phyloP scores from a whole-genome alignment of 23 tunicate species.

The Botrylloides violaceus region DNA sequence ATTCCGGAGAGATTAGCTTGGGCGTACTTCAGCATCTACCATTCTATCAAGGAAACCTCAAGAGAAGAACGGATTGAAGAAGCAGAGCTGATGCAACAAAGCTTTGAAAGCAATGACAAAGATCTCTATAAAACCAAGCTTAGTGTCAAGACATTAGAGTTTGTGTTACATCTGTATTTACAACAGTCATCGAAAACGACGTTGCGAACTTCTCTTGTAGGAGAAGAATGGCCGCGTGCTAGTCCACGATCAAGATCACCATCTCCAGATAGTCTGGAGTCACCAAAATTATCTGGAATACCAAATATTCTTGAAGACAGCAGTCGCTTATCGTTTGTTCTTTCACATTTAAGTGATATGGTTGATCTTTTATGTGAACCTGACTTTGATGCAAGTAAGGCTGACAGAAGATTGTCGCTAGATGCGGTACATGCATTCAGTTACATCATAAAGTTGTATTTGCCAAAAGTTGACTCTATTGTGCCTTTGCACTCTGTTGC shows the following conservation, averaged over 20 bases:
- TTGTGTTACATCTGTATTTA: constrained; percentile 72
- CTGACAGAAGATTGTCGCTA: constrained; percentile 1
- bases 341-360: constrained; percentile 39
- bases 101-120: constrained; percentile 25
- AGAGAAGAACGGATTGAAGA: constrained; percentile 49
- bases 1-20: constrained; percentile 70
- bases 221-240: constrained; percentile 92
- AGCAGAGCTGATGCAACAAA: constrained; percentile 64
- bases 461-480: constrained; percentile 1
- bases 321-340: constrained; percentile 46
- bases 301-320: constrained; percentile 42
- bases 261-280: constrained; percentile 1
- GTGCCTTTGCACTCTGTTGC: constrained; percentile 19
- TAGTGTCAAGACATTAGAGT: constrained; percentile 65
- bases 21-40: constrained; percentile 68
- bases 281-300: not conserved
- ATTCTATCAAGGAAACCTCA: constrained; percentile 29
- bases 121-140: constrained; percentile 35
- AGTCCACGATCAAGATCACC: constrained; percentile 48
- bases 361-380: constrained; percentile 40
- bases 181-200: constrained; percentile 78
- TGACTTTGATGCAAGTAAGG: not conserved
- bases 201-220: constrained; percentile 57
- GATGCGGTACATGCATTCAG: constrained; percentile 3
- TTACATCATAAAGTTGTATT: constrained; percentile 3